Evolutionary conservation across 2,113 vertebrate species (phyloP).

Genomic region (Picathartes gymnocephalus): DNA sequence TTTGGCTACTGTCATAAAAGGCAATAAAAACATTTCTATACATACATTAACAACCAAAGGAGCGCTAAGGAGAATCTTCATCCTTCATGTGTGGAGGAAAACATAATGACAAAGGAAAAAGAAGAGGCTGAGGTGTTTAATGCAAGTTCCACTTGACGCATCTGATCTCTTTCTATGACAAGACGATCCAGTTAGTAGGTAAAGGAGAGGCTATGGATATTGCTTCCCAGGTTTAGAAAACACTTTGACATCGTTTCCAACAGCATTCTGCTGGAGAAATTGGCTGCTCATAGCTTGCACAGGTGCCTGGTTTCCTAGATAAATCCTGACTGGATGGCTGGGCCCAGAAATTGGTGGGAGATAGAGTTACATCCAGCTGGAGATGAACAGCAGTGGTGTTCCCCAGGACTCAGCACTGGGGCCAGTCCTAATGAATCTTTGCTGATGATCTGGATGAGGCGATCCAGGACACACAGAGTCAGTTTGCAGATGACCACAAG

Average conservation of each 20-base stretch:
- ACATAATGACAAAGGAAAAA: neutral
- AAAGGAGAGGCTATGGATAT: neutral
- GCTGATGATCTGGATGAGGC: no score
- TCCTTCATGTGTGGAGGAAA: neutral
- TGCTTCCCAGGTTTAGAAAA: neutral
- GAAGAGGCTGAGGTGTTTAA: neutral
- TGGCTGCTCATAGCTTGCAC: neutral
- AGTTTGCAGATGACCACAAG: neutral
- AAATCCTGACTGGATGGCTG: neutral
- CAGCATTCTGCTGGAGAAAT: neutral
- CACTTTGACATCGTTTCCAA: neutral
- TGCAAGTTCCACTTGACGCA: neutral
- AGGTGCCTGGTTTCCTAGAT: neutral
- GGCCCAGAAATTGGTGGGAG: no score
- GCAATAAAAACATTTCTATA: neutral
- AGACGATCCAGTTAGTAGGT: neutral
- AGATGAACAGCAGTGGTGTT: fast-evolving
- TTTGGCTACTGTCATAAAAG: neutral
- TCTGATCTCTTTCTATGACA: neutral
- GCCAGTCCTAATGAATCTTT: neutral
- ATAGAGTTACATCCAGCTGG: neutral
- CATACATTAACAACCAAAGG: neutral
- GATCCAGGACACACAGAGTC: neutral
- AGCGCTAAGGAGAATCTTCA: neutral
- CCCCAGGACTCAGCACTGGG: neutral